A percentile compares a stretch with the other conserved stretches of the same genome.
phyloP scores from a whole-genome alignment of 2,113 vertebrate genomes.

The Chionomys nivalis region DNA sequence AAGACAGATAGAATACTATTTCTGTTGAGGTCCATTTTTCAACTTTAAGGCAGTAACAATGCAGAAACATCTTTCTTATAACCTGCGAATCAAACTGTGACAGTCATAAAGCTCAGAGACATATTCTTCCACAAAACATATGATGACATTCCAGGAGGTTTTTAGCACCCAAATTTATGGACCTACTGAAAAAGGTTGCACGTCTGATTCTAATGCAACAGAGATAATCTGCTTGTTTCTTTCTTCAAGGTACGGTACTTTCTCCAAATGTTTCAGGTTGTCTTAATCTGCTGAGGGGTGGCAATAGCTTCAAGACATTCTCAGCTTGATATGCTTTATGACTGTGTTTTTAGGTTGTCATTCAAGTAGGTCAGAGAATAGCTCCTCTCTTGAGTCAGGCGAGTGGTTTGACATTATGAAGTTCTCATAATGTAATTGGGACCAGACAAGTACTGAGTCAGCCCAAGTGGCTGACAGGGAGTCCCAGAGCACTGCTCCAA shows the following conservation, averaged over 20 bases:
- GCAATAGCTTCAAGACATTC: neutral
- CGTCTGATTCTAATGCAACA: neutral
- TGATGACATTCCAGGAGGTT: neutral
- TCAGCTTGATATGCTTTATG: conserved; percentile 3
- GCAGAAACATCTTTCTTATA: neutral
- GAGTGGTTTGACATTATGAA: conserved; percentile 26
- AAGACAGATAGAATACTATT: neutral
- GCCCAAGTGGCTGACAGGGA: neutral
- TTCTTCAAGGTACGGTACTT: neutral
- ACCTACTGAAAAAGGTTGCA: neutral
- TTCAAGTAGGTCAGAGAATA: conserved; percentile 59
- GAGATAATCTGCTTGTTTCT: neutral
- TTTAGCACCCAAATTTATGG: neutral
- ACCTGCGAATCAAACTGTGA: neutral
- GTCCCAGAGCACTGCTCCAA: neutral
- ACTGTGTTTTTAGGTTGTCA: conserved; percentile 31
- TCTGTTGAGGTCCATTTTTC: neutral
- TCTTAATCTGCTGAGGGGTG: neutral
- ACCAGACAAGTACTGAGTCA: conserved; percentile 21
- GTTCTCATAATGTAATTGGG: conserved; percentile 67
- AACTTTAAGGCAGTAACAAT: neutral
- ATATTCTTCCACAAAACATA: neutral
- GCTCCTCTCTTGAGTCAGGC: conserved; percentile 22
- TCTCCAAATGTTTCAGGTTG: neutral
- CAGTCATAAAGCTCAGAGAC: neutral